A percentile compares a stretch with the other conserved stretches of the same genome.
These are phyloP conservation scores for Acipenser oxyrinchus DNA, from an alignment of 2,797 vertebrate species.

Conservation along the genomic window DNA sequence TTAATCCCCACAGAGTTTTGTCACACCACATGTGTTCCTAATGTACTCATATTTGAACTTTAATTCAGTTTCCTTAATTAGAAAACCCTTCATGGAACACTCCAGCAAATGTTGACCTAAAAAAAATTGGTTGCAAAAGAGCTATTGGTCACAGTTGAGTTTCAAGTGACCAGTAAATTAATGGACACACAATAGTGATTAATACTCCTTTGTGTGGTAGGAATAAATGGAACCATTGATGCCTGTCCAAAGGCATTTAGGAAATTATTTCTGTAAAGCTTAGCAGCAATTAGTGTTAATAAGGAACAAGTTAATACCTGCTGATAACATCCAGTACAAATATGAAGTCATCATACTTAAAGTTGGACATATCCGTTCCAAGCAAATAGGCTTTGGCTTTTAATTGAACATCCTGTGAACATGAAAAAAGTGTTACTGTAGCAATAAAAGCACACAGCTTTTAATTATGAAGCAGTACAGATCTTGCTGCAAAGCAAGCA, in stretches of 20 bases:
- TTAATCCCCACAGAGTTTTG: conserved; percentile 21
- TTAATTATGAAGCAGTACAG: not conserved
- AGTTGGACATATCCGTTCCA: conserved; percentile 95
- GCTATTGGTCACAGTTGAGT: conserved; percentile 8
- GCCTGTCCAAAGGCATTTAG: conserved; percentile 8
- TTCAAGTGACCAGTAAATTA: conserved; percentile 28
- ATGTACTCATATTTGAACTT: conserved; percentile 1
- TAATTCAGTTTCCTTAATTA: conserved; percentile 17
- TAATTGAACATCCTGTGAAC: conserved; percentile 83
- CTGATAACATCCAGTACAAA: conserved; percentile 95
- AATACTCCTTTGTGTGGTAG: conserved; percentile 3
- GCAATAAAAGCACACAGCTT: not conserved
- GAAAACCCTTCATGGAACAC: not conserved
- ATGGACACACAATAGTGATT: conserved; percentile 17
- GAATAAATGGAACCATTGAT: conserved; percentile 27
- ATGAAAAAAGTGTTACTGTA: not conserved
- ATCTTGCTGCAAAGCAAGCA: too few relatives aligned
- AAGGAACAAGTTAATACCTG: conserved; percentile 64
- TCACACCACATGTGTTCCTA: conserved; percentile 13
- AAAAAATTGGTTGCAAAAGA: conserved; percentile 18
- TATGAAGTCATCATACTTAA: conserved; percentile 98
- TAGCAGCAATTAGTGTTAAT: conserved; percentile 29
- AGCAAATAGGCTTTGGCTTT: conserved; percentile 96
- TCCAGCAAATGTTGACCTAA: conserved; percentile 17
- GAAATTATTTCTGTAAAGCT: conserved; percentile 4